Evolutionary conservation across 2,113 vertebrate species (phyloP).

Genomic region (Phycodurus eques): DNA sequence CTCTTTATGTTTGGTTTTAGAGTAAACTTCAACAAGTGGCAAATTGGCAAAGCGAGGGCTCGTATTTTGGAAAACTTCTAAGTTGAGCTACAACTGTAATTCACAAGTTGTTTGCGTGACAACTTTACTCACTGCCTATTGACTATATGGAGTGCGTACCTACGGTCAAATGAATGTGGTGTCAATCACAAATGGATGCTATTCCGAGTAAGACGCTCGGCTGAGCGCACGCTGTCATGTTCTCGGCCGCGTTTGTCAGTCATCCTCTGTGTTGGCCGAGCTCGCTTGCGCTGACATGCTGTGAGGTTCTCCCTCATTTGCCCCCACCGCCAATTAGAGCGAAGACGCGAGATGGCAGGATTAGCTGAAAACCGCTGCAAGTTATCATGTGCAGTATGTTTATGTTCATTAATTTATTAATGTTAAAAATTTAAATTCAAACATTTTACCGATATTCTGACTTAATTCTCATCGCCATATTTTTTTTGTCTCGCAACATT

Average conservation of each 20-base stretch:
- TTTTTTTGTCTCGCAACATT: too few relatives aligned
- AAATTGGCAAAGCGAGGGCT: too few relatives aligned
- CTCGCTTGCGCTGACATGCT: conserved; percentile 17
- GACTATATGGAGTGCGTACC: conserved; percentile 5
- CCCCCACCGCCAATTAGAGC: conserved; percentile 20
- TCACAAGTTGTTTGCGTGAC: conserved; percentile 1
- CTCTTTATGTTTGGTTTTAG: too few relatives aligned
- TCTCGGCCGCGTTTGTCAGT: conserved; percentile 53
- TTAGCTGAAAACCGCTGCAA: neutral
- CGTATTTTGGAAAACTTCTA: neutral
- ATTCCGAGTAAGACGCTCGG: conserved; percentile 42
- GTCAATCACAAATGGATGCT: conserved; percentile 47
- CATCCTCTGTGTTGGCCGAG: conserved; percentile 27
- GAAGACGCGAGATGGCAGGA: conserved; percentile 1
- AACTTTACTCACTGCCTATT: conserved; percentile 51
- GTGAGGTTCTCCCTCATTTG: conserved; percentile 17
- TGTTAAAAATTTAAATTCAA: too few relatives aligned
- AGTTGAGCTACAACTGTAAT: neutral
- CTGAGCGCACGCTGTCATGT: conserved; percentile 51
- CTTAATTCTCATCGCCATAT: too few relatives aligned
- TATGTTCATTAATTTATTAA: neutral
- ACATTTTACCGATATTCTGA: too few relatives aligned
- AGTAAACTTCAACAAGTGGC: too few relatives aligned
- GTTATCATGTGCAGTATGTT: neutral
- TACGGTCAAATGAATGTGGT: neutral